Evolutionary conservation across 2,888 invertebrate genomes (phyloP).

Genomic region (Diadromus collaris): DNA sequence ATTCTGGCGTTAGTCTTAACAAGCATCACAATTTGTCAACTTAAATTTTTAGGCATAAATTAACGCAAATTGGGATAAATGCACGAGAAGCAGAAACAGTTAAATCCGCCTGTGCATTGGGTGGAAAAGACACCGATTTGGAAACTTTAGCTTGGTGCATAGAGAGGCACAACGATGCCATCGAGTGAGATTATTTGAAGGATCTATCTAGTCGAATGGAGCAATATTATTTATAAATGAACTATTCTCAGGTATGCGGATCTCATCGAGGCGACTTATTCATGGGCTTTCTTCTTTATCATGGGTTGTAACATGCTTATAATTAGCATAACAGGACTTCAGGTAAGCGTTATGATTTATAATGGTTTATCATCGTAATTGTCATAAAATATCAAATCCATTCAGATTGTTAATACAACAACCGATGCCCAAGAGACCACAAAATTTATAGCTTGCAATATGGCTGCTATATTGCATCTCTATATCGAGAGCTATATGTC

Average conservation of each 20-base stretch:
- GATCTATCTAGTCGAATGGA: not conserved
- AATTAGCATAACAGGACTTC: constrained; percentile 39
- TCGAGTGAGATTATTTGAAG: constrained; percentile 25
- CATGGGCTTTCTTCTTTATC: constrained; percentile 36
- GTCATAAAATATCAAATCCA: not conserved
- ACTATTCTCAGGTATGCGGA: constrained; percentile 31
- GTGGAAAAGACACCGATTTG: constrained; percentile 13
- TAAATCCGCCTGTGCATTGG: not conserved
- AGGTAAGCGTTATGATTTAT: constrained; percentile 10
- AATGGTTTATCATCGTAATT: not conserved
- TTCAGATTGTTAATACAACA: constrained; percentile 21
- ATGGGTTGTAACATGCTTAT: constrained; percentile 42
- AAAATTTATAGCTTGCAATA: not conserved
- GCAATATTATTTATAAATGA: not conserved
- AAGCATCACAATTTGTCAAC: not conserved
- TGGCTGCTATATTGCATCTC: constrained; percentile 15
- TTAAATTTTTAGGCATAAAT: constrained; percentile 26
- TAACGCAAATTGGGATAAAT: constrained; percentile 16
- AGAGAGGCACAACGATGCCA: constrained; percentile 42
- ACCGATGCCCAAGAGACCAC: not conserved
- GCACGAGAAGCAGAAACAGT: not conserved
- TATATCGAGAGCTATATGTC: constrained; percentile 33
- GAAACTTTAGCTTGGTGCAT: constrained; percentile 25
- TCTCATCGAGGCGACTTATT: constrained; percentile 37
- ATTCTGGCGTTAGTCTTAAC: not conserved